Evolutionary conservation across 2,888 invertebrate genomes (phyloP), one percentile per base, ranked within the genome.

Genomic region (Dryomyza anilis): DNA sequence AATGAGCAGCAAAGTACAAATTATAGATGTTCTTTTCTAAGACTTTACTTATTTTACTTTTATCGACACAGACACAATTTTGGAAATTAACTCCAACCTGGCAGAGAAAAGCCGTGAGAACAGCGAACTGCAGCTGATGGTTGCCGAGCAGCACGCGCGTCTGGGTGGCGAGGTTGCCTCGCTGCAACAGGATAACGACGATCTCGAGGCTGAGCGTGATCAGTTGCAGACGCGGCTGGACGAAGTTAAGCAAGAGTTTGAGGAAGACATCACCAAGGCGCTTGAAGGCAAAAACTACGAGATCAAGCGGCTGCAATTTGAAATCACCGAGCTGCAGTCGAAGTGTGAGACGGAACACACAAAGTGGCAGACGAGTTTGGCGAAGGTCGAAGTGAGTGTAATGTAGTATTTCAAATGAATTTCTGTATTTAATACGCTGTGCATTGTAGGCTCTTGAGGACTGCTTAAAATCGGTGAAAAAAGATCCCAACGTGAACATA

Each of bases 1-100:
- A 86, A 89, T 63, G 87, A 87, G 70, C 90, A 90, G 72, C 89
- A 89, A 79, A 82, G 85, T 84, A 71, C n/a, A 50, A 10, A 50
- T 27, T 27, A 27, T 14, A 50, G 12, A 25, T 3, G n/a, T 29
- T 16, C 2, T 43, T 23, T 16, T 29, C 23, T 12, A 39, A 45
- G 8, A 29, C 12, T 23, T 10, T 50, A 19, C 5, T 16, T 39
- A 25, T 64, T 45, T n/a, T n/a, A n/a, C n/a, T n/a, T n/a, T n/a
- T n/a, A n/a, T n/a, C n/a, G n/a, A n/a, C n/a, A 1, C 66, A 83
- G 84, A 82, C 46, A 86, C 85, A 2, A 86, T 87, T 53, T 81
- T 84, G 48, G 83, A 84, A 33, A 85, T 86, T 30, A 87, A 86
- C 71, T 80, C 84, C n/a, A 83, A 81, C 56, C 74, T 87, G 57